phyloP scores from a whole-genome alignment of 1,140 invertebrate genomes.

The Bombus impatiens region DNA sequence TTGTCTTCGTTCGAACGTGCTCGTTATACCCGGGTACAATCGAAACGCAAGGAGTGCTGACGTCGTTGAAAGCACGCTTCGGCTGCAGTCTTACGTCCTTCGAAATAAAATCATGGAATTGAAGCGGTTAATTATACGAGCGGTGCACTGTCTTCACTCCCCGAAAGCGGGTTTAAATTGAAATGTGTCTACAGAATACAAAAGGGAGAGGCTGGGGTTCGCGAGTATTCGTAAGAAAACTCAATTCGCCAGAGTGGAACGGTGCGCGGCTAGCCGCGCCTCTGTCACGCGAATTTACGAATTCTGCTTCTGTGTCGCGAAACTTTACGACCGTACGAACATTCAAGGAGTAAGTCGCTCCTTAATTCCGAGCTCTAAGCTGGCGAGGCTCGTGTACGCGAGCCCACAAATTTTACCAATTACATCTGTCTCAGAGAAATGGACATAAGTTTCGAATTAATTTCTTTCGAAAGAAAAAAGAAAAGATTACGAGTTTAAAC shows the following conservation, averaged over 20 bases:
- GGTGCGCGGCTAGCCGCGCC: neutral
- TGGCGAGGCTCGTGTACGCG: neutral
- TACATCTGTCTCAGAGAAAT: neutral
- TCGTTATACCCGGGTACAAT: neutral
- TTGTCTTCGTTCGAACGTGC: conserved; percentile 20
- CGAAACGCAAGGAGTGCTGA: neutral
- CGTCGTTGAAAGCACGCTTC: neutral
- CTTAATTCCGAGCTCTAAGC: neutral
- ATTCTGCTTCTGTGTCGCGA: conserved; percentile 11
- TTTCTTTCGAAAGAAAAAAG: neutral
- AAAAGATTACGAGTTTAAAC: no score
- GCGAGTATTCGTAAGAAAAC: neutral
- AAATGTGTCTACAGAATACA: conserved; percentile 5
- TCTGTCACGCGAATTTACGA: conserved; percentile 14
- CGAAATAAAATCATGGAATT: conserved; percentile 32
- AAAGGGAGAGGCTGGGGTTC: neutral
- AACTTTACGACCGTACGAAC: conserved; percentile 23
- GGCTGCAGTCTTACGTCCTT: neutral
- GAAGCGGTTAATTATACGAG: conserved; percentile 34
- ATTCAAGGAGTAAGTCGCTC: neutral
- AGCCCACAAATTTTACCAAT: neutral
- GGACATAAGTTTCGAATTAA: neutral
- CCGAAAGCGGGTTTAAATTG: neutral
- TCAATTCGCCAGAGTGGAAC: neutral
- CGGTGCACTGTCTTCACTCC: neutral